phyloP scores from a whole-genome alignment of 2,113 vertebrate genomes.

The Sebastes schlegelii region DNA sequence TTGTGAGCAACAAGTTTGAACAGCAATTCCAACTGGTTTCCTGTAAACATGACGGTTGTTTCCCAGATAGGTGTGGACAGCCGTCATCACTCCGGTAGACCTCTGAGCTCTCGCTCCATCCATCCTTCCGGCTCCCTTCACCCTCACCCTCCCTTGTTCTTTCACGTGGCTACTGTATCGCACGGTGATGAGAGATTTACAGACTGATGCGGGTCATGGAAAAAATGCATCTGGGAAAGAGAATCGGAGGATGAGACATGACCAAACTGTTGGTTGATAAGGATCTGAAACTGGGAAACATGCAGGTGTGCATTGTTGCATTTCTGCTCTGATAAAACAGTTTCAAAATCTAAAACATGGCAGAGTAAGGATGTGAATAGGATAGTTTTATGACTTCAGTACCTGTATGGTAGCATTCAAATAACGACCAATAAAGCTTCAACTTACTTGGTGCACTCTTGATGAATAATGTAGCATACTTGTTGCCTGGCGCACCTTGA shows the following conservation, averaged over 20 bases:
- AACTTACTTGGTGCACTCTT: background rate
- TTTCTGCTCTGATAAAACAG: slow-evolving; percentile 56
- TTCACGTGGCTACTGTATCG: slow-evolving; percentile 60
- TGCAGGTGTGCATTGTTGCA: slow-evolving; percentile 42
- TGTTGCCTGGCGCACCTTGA: background rate
- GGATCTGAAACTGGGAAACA: slow-evolving; percentile 42
- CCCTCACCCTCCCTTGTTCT: slow-evolving; percentile 18
- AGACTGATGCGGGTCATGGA: slow-evolving; percentile 39
- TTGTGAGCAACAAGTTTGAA: slow-evolving; percentile 43
- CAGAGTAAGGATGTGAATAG: background rate
- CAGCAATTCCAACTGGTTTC: slow-evolving; percentile 68
- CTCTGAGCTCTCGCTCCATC: slow-evolving; percentile 46
- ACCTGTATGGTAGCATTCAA: background rate
- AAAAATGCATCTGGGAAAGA: slow-evolving; percentile 33
- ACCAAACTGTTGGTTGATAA: slow-evolving; percentile 48
- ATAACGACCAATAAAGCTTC: background rate
- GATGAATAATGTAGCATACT: slow-evolving; percentile 3
- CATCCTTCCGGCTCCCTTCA: slow-evolving; percentile 26
- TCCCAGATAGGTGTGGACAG: slow-evolving; percentile 59
- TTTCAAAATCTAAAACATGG: slow-evolving; percentile 33
- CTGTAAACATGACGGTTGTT: slow-evolving; percentile 48
- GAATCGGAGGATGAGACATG: background rate
- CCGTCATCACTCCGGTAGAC: slow-evolving; percentile 42
- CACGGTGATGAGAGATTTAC: slow-evolving; percentile 56
- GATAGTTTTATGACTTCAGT: background rate